These are phyloP conservation scores for Enteromius fasciolatus DNA, from an alignment of 2,797 vertebrate genomes.

Conservation along the genomic window DNA sequence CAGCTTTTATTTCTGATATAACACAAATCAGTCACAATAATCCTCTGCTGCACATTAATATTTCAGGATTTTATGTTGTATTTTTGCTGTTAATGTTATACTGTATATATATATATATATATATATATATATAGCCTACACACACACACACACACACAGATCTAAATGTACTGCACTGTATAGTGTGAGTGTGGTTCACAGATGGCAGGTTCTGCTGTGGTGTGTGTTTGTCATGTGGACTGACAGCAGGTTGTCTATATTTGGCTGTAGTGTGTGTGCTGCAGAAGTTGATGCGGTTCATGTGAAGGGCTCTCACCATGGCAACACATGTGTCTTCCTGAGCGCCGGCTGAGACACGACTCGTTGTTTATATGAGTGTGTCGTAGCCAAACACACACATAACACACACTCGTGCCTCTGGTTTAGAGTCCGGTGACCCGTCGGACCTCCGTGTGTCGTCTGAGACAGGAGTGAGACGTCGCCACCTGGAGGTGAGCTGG, in stretches of 20 bases:
- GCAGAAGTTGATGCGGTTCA: slow-evolving; percentile 46
- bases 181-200: neutral
- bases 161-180: neutral
- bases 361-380: slow-evolving; percentile 14
- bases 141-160: neutral
- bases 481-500: slow-evolving; percentile 28
- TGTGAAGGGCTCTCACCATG: slow-evolving; percentile 54
- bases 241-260: slow-evolving; percentile 53
- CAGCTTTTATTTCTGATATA: slow-evolving; percentile 1
- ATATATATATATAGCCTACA: too few species aligned
- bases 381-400: neutral
- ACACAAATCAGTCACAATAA: slow-evolving; percentile 11
- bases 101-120: neutral
- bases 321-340: slow-evolving; percentile 51
- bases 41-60: neutral
- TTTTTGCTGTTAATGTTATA: neutral
- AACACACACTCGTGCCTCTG: neutral
- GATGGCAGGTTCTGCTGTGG: slow-evolving; percentile 6
- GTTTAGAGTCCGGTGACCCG: slow-evolving; percentile 10
- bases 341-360: neutral
- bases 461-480: neutral
- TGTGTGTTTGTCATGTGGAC: slow-evolving; percentile 15
- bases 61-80: neutral
- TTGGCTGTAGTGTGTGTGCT: slow-evolving; percentile 44
- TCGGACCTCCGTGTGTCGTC: neutral